Evolutionary conservation across 2,113 vertebrate species (phyloP), one percentile per base, ranked within the genome.

Genomic region (Elanus axillaris): DNA sequence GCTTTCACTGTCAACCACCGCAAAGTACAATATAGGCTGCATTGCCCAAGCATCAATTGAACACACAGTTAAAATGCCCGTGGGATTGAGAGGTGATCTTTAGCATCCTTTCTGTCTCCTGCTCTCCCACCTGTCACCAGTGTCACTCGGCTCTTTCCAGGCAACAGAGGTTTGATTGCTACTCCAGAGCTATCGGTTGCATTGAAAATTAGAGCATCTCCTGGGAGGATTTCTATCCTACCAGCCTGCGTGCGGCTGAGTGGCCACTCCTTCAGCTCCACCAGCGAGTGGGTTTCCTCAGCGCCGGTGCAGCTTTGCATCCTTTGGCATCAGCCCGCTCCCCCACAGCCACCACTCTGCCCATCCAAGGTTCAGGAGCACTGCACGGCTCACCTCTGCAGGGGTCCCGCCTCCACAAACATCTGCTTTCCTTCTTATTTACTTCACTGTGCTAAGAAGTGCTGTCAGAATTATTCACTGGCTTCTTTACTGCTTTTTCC

Each of bases 61-160:
- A 3, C 43, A 32, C 21, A 1, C 5, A 6, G 14, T n/a, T n/a
- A 25, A 18, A 32, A 11, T 4, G 10, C 38, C n/a, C 1, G 0
- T 14, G 40, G 64, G 59, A 19, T 3, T 31, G 55, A 14, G 55
- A 29, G 56, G 23, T 9, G 29, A 8, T 25, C 19, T 5, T 13
- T 3, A 7, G 3, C 6, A 1, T 38, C 53, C 27, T 16, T 34
- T 34, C 47, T 21, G 21, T 38, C 60, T 38, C 66, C 42, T 27
- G 52, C 53, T n/a, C 34, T 45, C 22, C 34, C 43, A 11, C 11
- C 31, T 43, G 6, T 23, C 59, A 9, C 21, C 26, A 18, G 13
- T 0, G 3, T 36, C 47, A 23, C 26, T 53, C 7, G 12, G 6
- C n/a, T 66, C 45, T 56, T 62, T 36, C 59, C 59, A 25, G 52